Evolutionary conservation across 2,888 invertebrate genomes (phyloP).

Genomic region (Melanophora roralis): DNA sequence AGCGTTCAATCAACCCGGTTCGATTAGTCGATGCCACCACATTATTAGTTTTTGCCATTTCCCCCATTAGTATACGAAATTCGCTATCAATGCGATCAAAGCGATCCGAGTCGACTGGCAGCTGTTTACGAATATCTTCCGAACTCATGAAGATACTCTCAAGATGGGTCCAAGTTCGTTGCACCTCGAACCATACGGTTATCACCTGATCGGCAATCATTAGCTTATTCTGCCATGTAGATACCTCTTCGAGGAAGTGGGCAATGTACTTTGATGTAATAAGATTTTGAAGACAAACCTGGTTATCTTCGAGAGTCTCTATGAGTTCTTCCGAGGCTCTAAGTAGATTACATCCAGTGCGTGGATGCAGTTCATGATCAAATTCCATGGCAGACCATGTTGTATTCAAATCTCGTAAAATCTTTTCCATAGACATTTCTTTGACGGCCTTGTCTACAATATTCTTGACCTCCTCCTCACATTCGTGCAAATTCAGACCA

Average conservation of each 20-base stretch:
- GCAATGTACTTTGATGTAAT: conserved; percentile 98
- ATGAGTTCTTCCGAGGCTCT: conserved; percentile 96
- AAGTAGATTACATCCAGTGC: conserved; percentile 91
- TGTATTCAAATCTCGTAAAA: conserved; percentile 90
- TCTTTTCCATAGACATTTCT: conserved; percentile 99
- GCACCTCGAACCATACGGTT: conserved; percentile 96
- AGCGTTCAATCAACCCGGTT: conserved; percentile 85
- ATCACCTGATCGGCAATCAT: conserved; percentile 96
- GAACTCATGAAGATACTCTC: conserved; percentile 99
- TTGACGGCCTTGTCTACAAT: conserved; percentile 99
- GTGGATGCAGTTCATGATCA: conserved; percentile 90
- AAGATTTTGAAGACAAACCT: conserved; percentile 95
- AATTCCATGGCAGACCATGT: conserved; percentile 96
- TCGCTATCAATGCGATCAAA: conserved; percentile 94
- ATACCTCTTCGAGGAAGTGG: conserved; percentile 95
- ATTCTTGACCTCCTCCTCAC: conserved; percentile 97
- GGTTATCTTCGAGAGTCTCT: conserved; percentile 98
- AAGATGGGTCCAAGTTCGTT: conserved; percentile 97
- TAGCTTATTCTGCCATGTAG: conserved; percentile 94
- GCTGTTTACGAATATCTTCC: conserved; percentile 95
- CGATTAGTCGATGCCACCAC: conserved; percentile 94
- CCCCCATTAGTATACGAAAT: conserved; percentile 84
- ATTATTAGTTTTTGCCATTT: conserved; percentile 80
- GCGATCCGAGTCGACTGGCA: conserved; percentile 94
- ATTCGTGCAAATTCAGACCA: conserved; percentile 94